phyloP scores from a whole-genome alignment of 2,113 vertebrate genomes.

The Dolichotis patagonum region DNA sequence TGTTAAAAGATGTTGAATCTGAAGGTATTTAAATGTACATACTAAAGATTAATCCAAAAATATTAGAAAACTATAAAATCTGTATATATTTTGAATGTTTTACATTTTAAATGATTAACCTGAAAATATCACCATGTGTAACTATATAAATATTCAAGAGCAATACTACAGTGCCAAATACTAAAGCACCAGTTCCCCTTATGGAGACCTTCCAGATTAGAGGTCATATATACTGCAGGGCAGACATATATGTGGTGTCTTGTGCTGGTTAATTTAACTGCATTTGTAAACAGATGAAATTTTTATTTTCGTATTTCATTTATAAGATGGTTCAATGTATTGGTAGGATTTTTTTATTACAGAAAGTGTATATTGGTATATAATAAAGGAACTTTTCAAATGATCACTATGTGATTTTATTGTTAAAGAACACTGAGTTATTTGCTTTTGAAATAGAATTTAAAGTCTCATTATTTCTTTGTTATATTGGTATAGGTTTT shows the following conservation, averaged over 20 bases:
- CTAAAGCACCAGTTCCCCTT: not conserved
- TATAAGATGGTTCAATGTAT: conserved; percentile 71
- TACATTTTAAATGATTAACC: conserved; percentile 57
- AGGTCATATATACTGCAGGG: not conserved
- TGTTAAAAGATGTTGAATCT: conserved; percentile 52
- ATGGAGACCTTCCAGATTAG: not conserved
- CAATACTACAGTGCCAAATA: conserved; percentile 10
- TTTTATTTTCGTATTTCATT: conserved; percentile 81
- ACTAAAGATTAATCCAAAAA: conserved; percentile 50
- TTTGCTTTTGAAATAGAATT: conserved; percentile 17
- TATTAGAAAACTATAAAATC: conserved; percentile 21
- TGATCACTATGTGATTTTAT: conserved; percentile 38
- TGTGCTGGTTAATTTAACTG: conserved; percentile 69
- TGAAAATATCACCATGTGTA: conserved; percentile 40
- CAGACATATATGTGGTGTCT: conserved; percentile 24
- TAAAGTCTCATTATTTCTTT: not conserved
- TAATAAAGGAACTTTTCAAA: conserved; percentile 84
- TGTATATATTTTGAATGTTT: conserved; percentile 69
- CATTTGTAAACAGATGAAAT: conserved; percentile 68
- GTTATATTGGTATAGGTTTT: not conserved
- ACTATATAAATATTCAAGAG: conserved; percentile 43
- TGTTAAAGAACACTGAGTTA: conserved; percentile 13
- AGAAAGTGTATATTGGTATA: conserved; percentile 72
- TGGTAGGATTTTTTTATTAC: conserved; percentile 81
- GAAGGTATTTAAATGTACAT: conserved; percentile 68